These are phyloP conservation scores for Glyphotaelius pellucidus DNA, from an alignment of 2,888 invertebrate species.

Conservation along the genomic window DNA sequence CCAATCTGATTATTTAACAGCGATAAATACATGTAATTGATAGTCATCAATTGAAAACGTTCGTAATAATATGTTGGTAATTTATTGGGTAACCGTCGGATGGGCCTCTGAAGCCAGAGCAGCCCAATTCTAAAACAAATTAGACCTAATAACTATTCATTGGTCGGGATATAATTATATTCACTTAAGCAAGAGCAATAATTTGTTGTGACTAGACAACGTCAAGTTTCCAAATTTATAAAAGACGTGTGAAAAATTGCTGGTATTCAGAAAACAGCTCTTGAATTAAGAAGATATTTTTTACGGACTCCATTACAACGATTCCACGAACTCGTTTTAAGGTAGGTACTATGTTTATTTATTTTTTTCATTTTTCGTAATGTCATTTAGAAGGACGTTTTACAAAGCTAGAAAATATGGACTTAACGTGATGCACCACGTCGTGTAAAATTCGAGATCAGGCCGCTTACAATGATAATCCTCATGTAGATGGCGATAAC, in stretches of 20 bases:
- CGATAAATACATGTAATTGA: slow-evolving; percentile 33
- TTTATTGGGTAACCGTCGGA: slow-evolving; percentile 25
- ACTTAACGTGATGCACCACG: no score
- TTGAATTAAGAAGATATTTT: neutral
- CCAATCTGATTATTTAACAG: slow-evolving; percentile 19
- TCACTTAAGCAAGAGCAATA: slow-evolving; percentile 1
- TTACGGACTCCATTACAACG: neutral
- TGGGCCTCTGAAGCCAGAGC: neutral
- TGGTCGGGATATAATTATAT: slow-evolving; percentile 29
- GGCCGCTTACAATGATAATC: no score
- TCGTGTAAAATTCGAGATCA: no score
- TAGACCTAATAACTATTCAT: slow-evolving; percentile 36
- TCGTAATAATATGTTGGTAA: neutral
- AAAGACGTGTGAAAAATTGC: neutral
- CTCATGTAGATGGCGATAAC: no score
- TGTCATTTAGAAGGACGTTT: no score
- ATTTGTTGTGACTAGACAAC: slow-evolving; percentile 26
- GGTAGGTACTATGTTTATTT: no score
- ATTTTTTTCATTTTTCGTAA: no score
- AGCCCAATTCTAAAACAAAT: slow-evolving; percentile 27
- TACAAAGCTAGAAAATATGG: no score
- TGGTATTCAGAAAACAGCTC: neutral
- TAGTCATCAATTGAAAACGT: slow-evolving; percentile 40
- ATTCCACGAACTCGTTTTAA: neutral
- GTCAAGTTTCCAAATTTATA: neutral